Base-by-base conservation (phyloP, 2,888 invertebrate genomes). In the Drosophila borealis region DNA sequence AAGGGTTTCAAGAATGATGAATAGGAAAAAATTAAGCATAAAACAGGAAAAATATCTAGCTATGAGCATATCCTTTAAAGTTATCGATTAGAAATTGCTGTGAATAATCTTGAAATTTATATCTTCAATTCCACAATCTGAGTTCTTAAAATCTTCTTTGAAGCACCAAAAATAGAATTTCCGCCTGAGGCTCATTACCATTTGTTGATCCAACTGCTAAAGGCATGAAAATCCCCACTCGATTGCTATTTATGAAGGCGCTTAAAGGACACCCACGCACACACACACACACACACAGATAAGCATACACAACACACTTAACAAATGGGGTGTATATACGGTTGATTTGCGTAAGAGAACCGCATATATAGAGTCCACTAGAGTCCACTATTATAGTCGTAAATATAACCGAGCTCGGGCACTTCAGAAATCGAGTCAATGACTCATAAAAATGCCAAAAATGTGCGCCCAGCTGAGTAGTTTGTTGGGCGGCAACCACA, bases 381-480 rank as follows among this genome's bases (percentile, higher is more conserved):
- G 61, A 61, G 74, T 74, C 56, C 63, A 61, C 77, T 51, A 51
- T 29, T 61, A 45, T 42, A 48, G 63, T 77, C 68, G 48, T 67
- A 70, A 57, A 68, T 74, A 75, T 66, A 68, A 56, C 55, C 55
- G 25, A 41, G 37, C 72, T 36, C 34, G 48, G 49, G 65, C 84
- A 83, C 87, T 88, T 70, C 78, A 78, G 81, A 87, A 88, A 87
- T 83, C 89, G 89, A 88, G 78, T 83, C 89, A 83, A 83, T 83
- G 89, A 88, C 78, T 83, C 89, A 88, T 83, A 83, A 83, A 83
- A 83, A 83, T 83, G 83, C 83, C 83, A 87, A 88, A 88, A 87
- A 83, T 83, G 81, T 89, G 79, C 81, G 74, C 80, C 64, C 81
- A 83, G 51, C 63, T 82, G 73, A 54, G 80, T 62, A 57, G 49